Percentiles rank a stretch among this genome's conserved stretches.
phyloP scores from a whole-genome alignment of 2,797 vertebrate species.

The Myoxocephalus aenaeus region DNA sequence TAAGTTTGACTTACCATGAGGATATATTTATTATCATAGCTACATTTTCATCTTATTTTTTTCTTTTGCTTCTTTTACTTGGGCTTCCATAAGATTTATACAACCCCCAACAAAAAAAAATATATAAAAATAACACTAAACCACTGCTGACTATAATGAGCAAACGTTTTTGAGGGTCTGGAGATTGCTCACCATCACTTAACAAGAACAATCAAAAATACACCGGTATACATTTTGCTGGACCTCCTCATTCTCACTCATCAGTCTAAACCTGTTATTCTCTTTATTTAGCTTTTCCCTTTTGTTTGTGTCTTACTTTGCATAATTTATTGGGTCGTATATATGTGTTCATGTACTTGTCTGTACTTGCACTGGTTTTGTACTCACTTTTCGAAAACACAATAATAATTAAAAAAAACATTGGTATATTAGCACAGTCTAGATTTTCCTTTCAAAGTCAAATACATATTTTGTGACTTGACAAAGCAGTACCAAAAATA shows the following conservation, averaged over 20 bases:
- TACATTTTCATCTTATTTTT: no score
- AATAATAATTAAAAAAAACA: not conserved
- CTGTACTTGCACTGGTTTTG: no score
- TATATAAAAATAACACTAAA: no score
- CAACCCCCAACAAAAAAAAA: no score
- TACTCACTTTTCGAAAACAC: not conserved
- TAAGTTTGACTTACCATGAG: no score
- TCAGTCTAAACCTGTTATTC: no score
- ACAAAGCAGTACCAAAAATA: not conserved
- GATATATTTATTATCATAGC: no score
- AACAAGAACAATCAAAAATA: not conserved
- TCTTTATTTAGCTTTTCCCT: not conserved
- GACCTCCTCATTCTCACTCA: no score
- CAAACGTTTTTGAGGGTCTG: not conserved
- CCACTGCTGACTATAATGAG: not conserved
- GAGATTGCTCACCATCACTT: not conserved
- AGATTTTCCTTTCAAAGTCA: not conserved
- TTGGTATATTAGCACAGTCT: conserved; percentile 8
- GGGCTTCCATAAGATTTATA: no score
- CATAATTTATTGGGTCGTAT: not conserved
- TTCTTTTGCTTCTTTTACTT: no score
- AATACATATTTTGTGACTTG: not conserved
- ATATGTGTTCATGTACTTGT: no score
- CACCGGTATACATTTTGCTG: no score
- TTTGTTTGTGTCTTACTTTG: not conserved